Base-by-base conservation (phyloP, 2,888 invertebrate genomes). In the Phragmatobia fuliginosa region DNA sequence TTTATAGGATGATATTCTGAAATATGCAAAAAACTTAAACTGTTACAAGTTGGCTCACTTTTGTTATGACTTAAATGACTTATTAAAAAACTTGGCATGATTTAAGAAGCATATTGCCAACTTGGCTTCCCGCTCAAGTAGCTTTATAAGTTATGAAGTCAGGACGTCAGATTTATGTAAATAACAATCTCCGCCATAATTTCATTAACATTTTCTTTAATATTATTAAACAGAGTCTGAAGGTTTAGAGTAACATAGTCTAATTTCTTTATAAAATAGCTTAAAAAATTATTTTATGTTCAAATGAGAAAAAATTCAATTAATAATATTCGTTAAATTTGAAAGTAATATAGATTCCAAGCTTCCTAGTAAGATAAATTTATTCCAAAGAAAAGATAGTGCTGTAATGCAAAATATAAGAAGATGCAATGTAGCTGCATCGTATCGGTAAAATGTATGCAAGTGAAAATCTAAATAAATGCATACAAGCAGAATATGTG, bases 401-500 rank as follows among this genome's bases (percentile, higher is more conserved):
- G 25, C 45, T 67, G 67, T 62, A 73, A 68, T 68, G 62, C 36
- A 66, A 52, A 67, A 38, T 49, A 52, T 70, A 70, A 76, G 69
- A 67, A 49, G 67, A 78, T 61, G 64, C 56, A 64, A 71, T 49
- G 56, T 61, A 76, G 69, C 74, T 79, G 74, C 70, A 68, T 67
- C 28, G 60, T 69, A 74, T 72, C 65, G 70, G 75, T 64, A 79
- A 81, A 79, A 80, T 77, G 67, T 77, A 81, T 80, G 59, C 70
- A 73, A 67, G 71, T 71, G 78, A 76, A 81, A 72, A 78, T 78
- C 73, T 70, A 72, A 82, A 82, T 78, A 82, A 80, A 82, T 80
- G 83, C 72, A 82, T 74, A 49, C 59, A 36, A 66, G 66, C 63
- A 64, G 67, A 75, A 79, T 77, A 81, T 71, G 72, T 66, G 82